These are phyloP conservation scores for Diplogasteroides magnus DNA, from an alignment of 1,140 invertebrate species.

Conservation along the genomic window DNA sequence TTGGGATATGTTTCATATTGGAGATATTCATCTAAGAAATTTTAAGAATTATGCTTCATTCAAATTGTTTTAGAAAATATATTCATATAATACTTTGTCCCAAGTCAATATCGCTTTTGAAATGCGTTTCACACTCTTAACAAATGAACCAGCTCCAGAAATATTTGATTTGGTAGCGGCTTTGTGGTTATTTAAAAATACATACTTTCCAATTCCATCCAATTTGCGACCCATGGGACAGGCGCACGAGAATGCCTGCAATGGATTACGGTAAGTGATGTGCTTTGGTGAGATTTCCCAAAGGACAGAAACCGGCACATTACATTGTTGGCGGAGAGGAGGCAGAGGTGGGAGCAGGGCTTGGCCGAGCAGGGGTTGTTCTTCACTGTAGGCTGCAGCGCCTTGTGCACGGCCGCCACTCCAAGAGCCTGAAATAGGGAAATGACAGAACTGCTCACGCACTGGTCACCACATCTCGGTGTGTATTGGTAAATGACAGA, in stretches of 20 bases:
- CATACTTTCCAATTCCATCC: slow-evolving; percentile 40
- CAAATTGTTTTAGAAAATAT: no score
- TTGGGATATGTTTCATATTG: not conserved
- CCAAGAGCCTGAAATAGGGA: slow-evolving; percentile 82
- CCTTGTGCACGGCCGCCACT: slow-evolving; percentile 86
- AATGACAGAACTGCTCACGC: no score
- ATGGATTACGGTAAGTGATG: not conserved
- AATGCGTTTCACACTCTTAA: no score
- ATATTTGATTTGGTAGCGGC: no score
- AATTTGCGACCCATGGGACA: slow-evolving; percentile 82
- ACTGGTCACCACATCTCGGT: no score
- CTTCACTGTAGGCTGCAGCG: slow-evolving; percentile 71
- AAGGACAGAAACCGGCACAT: slow-evolving; percentile 1
- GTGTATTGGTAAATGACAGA: no score
- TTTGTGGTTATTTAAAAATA: no score
- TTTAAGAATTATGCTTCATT: no score
- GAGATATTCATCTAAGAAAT: no score
- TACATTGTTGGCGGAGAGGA: slow-evolving; percentile 61
- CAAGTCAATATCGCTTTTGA: no score
- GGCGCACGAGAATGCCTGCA: slow-evolving; percentile 70
- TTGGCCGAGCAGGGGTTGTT: slow-evolving; percentile 75
- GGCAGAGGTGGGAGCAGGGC: slow-evolving; percentile 81
- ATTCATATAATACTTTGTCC: no score
- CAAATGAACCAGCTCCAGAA: no score
- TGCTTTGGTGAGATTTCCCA: not conserved